Evolutionary conservation across 2,797 vertebrate genomes (phyloP).

Genomic region (Somateria mollissima): DNA sequence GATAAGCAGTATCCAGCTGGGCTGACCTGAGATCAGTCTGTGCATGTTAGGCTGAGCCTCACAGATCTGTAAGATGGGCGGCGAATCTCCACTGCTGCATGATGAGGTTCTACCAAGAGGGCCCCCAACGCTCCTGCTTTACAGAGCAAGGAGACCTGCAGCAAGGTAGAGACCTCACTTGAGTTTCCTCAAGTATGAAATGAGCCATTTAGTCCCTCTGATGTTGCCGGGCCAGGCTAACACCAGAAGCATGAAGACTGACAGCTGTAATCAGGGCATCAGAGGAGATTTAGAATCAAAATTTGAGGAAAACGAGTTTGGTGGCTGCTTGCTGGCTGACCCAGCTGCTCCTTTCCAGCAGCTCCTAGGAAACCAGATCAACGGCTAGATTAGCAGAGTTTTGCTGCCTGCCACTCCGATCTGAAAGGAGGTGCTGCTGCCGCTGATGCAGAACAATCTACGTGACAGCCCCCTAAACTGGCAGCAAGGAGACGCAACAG

Average conservation of each 20-base stretch:
- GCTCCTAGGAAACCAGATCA: neutral
- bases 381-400: neutral
- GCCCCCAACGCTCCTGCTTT: neutral
- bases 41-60: neutral
- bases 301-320: neutral
- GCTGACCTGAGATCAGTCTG: neutral
- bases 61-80: neutral
- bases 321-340: constrained; percentile 13
- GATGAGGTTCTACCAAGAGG: neutral
- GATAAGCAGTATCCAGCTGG: too few species aligned
- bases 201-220: neutral
- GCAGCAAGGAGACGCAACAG: neutral
- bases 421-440: constrained; percentile 7
- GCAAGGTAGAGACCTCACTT: neutral
- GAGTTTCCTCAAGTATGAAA: neutral
- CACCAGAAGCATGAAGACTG: neutral
- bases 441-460: constrained; percentile 47
- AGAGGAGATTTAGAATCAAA: neutral
- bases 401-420: constrained; percentile 37
- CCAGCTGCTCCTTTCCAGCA: constrained; percentile 11
- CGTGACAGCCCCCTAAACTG: constrained; percentile 38
- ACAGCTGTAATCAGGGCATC: neutral
- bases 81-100: neutral
- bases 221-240: neutral
- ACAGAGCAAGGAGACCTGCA: neutral